Base-by-base conservation (phyloP, 2,888 invertebrate genomes). In the Octodonta nipae region DNA sequence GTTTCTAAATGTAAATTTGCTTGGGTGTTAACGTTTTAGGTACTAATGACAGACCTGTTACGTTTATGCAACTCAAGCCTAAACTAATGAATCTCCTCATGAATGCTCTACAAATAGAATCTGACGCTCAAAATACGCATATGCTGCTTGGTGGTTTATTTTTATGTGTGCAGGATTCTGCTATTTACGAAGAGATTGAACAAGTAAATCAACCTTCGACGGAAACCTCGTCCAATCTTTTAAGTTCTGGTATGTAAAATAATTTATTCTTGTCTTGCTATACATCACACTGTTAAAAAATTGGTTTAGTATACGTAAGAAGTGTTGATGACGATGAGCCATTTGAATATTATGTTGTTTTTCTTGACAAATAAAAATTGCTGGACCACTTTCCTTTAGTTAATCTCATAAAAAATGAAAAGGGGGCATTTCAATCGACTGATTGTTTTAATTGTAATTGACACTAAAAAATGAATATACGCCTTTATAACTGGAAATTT, bases 111-210 rank as follows among this genome's bases (percentile, higher is more conserved):
- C 78, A 83, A 63, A 79, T 80, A 27, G 89, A 91, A 61, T 72
- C 73, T 0, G 89, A 91, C 63, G 73, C 86, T 1, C 72, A 75
- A 44, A 91, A 91, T 60, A 81, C 86, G 3, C 88, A 89, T 54
- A 83, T 88, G 78, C 63, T 89, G 17, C 64, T 91, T 20, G 85
- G 85, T 28, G 84, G 83, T 5, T 63, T 86, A 26, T 66, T 84
- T 51, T 63, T 84, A 30, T 74, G 78, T 44, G 82, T 86, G 3
- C 81, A 83, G 58, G 85, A 86, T 58, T 75, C 82, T 5, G 79
- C 84, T 1, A 68, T 75, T 26, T 78, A 73, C 51, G 85, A 86
- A 60, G 77, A 76, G 54, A 67, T 71, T 27, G 74, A 83, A 49
- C 67, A 70, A 56, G 63, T 73, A 24, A 66, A 70, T 28, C 68